A percentile compares a stretch with the other conserved stretches of the same genome.
Conservation (phyloP, 2,113 vertebrate species). For the Piprites chloris region DNA sequence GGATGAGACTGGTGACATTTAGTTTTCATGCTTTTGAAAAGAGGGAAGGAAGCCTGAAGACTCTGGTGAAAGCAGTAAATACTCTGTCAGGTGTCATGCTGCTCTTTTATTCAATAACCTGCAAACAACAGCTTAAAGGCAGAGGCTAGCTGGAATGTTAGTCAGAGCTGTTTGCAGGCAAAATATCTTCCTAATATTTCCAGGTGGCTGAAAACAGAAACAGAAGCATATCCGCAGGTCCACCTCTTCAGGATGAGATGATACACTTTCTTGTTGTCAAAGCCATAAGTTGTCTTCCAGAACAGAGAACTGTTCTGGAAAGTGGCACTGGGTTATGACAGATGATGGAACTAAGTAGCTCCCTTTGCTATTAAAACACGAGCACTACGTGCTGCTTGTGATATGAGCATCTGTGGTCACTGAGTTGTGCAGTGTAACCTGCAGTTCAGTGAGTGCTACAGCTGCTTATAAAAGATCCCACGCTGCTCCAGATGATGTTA, state of each 20-base stretch:
- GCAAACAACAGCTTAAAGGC: neutral
- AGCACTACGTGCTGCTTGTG: accelerated
- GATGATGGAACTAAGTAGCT: neutral
- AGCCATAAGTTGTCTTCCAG: neutral
- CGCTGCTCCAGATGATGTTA: neutral
- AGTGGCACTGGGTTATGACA: accelerated
- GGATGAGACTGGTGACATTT: neutral
- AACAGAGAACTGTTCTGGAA: neutral
- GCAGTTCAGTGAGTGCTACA: neutral
- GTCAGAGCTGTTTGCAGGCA: neutral
- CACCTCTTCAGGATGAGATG: neutral
- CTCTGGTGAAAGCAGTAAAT: neutral
- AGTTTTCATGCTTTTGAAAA: neutral
- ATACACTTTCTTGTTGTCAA: neutral
- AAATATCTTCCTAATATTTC: neutral
- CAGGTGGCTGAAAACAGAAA: neutral
- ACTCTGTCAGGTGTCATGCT: neutral
- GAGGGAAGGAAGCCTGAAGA: neutral
- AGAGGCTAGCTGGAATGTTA: neutral
- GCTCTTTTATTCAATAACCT: neutral
- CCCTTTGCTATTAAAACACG: neutral
- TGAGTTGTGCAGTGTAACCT: neutral
- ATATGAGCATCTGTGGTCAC: neutral
- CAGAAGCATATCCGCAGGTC: neutral
- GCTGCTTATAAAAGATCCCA: neutral